Evolutionary conservation across 1,140 invertebrate species (phyloP).

Genomic region (Lepidurus couesii): DNA sequence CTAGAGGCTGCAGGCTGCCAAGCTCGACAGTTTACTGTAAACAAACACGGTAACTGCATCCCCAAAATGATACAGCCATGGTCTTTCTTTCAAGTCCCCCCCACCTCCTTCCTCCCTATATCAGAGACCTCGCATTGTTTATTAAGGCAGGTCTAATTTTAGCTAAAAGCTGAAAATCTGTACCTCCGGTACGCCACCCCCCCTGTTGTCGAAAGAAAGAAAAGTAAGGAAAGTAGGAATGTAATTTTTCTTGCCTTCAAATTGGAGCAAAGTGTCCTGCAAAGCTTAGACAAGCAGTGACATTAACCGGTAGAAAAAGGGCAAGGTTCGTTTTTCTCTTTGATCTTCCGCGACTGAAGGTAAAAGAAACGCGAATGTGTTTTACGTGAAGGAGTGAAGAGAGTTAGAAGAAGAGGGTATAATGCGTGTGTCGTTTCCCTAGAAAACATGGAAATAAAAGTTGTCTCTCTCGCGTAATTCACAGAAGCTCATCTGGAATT

Average conservation of each 20-base stretch:
- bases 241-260: neutral
- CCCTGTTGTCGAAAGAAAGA: neutral
- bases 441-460: too few relatives aligned
- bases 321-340: too few relatives aligned
- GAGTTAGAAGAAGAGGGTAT: too few relatives aligned
- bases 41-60: neutral
- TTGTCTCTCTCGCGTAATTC: too few relatives aligned
- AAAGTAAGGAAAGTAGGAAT: neutral
- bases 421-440: too few relatives aligned
- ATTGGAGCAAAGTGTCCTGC: neutral
- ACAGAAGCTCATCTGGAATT: too few relatives aligned
- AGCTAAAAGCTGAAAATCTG: neutral
- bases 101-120: neutral
- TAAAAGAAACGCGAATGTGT: too few relatives aligned
- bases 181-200: slow-evolving; percentile 28
- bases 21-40: slow-evolving; percentile 18
- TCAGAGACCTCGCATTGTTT: neutral
- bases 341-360: too few relatives aligned
- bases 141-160: neutral
- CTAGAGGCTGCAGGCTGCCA: neutral
- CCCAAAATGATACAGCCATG: neutral
- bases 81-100: neutral
- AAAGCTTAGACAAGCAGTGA: neutral
- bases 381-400: too few relatives aligned
- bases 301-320: neutral